These are phyloP conservation scores for Hemibagrus wyckioides DNA, from an alignment of 2,113 vertebrate species.

Conservation along the genomic window DNA sequence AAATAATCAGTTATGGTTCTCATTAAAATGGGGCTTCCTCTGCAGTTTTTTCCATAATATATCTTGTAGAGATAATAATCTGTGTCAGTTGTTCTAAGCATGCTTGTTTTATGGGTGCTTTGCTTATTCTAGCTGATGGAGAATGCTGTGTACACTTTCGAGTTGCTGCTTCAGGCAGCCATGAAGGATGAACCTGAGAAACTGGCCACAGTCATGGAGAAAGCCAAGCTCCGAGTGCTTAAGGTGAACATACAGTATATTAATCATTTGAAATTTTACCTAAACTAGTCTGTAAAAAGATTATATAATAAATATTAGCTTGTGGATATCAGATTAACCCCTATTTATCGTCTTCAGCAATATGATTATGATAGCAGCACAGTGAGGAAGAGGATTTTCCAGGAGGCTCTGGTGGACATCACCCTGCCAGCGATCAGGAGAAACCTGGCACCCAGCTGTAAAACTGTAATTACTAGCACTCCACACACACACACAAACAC, in stretches of 20 bases:
- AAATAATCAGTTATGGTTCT: neutral
- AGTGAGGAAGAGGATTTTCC: conserved; percentile 82
- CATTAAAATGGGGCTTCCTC: conserved; percentile 15
- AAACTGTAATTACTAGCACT: conserved; percentile 71
- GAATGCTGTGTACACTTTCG: conserved; percentile 82
- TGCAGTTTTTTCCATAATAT: conserved; percentile 6
- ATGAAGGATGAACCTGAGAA: conserved; percentile 67
- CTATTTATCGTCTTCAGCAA: conserved; percentile 74
- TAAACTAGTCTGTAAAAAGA: neutral
- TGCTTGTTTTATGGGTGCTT: conserved; percentile 11
- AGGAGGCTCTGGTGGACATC: conserved; percentile 82
- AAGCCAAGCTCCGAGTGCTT: conserved; percentile 82
- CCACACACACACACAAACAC: too few species aligned
- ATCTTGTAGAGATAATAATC: neutral
- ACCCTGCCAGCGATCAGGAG: conserved; percentile 81
- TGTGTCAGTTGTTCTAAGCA: neutral
- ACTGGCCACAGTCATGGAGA: conserved; percentile 73
- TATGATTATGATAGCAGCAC: conserved; percentile 87
- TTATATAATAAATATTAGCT: neutral
- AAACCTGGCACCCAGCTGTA: conserved; percentile 77
- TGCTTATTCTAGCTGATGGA: conserved; percentile 76
- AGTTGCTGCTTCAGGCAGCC: conserved; percentile 72
- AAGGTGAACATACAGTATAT: conserved; percentile 69
- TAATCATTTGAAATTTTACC: neutral
- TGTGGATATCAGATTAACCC: neutral